Percentiles rank a stretch among this genome's conserved stretches.
These are phyloP conservation scores for Gambusia yucatana DNA, from an alignment of 2,797 vertebrate genomes.

Conservation along the genomic window DNA sequence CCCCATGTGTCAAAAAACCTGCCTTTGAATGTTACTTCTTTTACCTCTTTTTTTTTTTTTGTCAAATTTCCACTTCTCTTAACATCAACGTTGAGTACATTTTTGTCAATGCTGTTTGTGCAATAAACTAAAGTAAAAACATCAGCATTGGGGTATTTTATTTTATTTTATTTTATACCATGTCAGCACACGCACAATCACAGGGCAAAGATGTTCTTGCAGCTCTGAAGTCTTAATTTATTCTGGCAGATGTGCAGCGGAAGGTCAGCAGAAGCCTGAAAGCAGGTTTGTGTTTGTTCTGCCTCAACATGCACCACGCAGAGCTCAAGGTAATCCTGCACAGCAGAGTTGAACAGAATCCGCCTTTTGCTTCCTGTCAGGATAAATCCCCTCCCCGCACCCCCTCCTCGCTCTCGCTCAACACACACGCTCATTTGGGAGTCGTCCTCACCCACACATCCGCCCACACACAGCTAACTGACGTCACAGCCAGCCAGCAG, in stretches of 20 bases:
- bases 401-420: not conserved
- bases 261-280: conserved; percentile 33
- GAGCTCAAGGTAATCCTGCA: conserved; percentile 57
- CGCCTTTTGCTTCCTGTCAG: conserved; percentile 50
- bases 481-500: conserved; percentile 65
- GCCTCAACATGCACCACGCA: conserved; percentile 24
- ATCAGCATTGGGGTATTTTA: not conserved
- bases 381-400: conserved; percentile 12
- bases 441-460: conserved; percentile 70
- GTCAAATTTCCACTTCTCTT: conserved; percentile 65
- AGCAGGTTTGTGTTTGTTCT: conserved; percentile 44
- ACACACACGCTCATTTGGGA: conserved; percentile 62
- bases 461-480: conserved; percentile 67
- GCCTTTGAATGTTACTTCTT: conserved; percentile 56
- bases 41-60: conserved; percentile 24
- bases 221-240: conserved; percentile 28
- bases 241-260: conserved; percentile 28
- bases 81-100: conserved; percentile 72
- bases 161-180: not conserved
- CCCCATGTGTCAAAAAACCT: conserved; percentile 51
- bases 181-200: not conserved
- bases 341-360: conserved; percentile 45
- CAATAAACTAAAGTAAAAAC: conserved; percentile 81
- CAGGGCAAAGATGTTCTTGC: not conserved
- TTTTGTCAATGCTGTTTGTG: conserved; percentile 85